Evolutionary conservation across 2,888 invertebrate genomes (phyloP), one percentile per base, ranked within the genome.

Genomic region (Capitulum mitella): DNA sequence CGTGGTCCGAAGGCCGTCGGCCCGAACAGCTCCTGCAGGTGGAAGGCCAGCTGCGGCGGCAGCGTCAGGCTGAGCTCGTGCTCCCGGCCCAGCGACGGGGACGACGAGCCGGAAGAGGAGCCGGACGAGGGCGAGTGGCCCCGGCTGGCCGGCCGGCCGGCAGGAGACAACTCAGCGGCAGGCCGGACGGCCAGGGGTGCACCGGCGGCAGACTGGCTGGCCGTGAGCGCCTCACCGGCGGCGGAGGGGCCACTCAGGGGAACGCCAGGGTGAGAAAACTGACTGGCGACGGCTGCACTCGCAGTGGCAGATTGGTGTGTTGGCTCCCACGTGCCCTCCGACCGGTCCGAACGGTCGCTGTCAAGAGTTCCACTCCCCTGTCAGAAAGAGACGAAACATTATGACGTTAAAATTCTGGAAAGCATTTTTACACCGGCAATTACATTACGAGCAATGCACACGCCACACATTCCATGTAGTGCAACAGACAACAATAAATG

Each of bases 1-100:
- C 40, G 26, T 0, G 26, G 12, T 2, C 70, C 70, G 40, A 70
- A 40, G 37, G 26, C 22, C 22, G 70, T 26, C 14, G 70, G 70
- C 40, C 70, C 70, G 40, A 70, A 70, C 70, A 70, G 70, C 70
- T 70, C 40, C 70, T 70, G 70, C 70, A 70, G 70, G 37, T 70
- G 70, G 37, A 37, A 40, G 37, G 29, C 37, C 22, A 70, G 26
- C 37, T 3, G 6, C 26, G 37, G 8, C 6, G 70, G 37, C 40
- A 70, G 37, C 70, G 19, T 16, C 37, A 70, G 37, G 10, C 26
- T 40, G 6, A 70, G 70, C 40, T 40, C 70, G 37, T 26, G 26
- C 26, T 8, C 37, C 70, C 22, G 26, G 8, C 0, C 26, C 5
- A 34, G 3, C 22, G 70, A 10, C 70, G 40, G 26, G 12, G 70